A percentile compares a stretch with the other conserved stretches of the same genome.
phyloP scores from a whole-genome alignment of 1,140 invertebrate species.

The Pseudomyrmex gracilis region DNA sequence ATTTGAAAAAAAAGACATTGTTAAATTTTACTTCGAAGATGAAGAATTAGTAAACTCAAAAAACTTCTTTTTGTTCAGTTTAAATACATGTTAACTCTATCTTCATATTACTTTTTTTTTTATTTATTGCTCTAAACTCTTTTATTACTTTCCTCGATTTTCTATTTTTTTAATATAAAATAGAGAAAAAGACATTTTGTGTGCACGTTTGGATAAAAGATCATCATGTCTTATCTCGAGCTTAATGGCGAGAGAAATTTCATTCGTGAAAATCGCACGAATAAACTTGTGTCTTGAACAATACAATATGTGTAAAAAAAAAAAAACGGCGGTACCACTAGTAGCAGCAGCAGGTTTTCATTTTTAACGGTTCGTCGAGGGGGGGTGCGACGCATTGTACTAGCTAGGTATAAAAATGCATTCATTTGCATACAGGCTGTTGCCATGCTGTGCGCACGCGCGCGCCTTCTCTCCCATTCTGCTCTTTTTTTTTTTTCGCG shows the following conservation, averaged over 20 bases:
- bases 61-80: background rate
- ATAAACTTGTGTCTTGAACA: conserved; percentile 17
- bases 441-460: conserved; percentile 75
- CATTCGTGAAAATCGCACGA: conserved; percentile 72
- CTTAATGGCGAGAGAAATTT: conserved; percentile 27
- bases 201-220: background rate
- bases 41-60: background rate
- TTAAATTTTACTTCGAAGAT: background rate
- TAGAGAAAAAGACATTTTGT: background rate
- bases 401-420: conserved; percentile 81
- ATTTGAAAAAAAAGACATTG: background rate
- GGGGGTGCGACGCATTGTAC: conserved; percentile 72
- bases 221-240: conserved; percentile 20
- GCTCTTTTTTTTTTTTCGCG: conserved; percentile 63
- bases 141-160: too few relatives aligned
- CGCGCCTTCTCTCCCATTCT: conserved; percentile 71
- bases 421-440: conserved; percentile 84
- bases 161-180: background rate
- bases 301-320: background rate
- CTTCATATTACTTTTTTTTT: too few relatives aligned
- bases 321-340: conserved; percentile 13
- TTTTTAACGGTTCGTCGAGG: conserved; percentile 83
- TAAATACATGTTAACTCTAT: background rate
- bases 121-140: too few relatives aligned
- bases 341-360: conserved; percentile 81